Percentiles rank a stretch among this genome's conserved stretches.
phyloP scores from a whole-genome alignment of 2,797 vertebrate genomes.

The Hozukius guyotensis region DNA sequence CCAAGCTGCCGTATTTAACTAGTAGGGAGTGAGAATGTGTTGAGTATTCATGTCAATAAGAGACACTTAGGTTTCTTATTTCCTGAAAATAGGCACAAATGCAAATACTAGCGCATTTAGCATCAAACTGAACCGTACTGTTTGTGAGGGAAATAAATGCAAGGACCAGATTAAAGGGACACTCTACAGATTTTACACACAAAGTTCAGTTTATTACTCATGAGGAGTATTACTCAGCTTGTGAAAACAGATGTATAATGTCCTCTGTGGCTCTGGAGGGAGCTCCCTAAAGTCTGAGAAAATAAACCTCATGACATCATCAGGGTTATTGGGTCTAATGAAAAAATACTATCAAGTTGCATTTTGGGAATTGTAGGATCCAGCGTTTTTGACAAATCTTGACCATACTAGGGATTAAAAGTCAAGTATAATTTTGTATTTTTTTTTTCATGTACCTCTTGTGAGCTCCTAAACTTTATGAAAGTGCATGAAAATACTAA shows the following conservation, averaged over 20 bases:
- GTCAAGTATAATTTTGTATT: not conserved
- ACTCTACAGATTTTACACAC: no score
- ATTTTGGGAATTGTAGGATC: not conserved
- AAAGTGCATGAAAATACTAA: not conserved
- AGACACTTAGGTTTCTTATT: not conserved
- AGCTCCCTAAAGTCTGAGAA: not conserved
- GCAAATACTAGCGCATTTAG: not conserved
- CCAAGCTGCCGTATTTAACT: not conserved
- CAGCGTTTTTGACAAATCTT: not conserved
- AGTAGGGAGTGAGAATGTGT: no score
- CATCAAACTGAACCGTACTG: not conserved
- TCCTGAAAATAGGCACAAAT: not conserved
- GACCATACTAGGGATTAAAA: not conserved
- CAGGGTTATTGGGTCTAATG: not conserved
- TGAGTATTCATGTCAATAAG: not conserved
- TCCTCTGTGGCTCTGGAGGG: not conserved
- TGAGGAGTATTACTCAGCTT: not conserved
- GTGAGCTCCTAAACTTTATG: not conserved
- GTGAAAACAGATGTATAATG: not conserved
- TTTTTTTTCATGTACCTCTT: not conserved
- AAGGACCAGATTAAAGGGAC: not conserved
- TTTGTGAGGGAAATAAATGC: not conserved
- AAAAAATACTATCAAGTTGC: not conserved
- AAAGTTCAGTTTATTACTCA: not conserved
- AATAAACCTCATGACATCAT: no score